These are phyloP conservation scores for Aldabrachelys gigantea DNA, from an alignment of 2,113 vertebrate genomes.

Conservation along the genomic window DNA sequence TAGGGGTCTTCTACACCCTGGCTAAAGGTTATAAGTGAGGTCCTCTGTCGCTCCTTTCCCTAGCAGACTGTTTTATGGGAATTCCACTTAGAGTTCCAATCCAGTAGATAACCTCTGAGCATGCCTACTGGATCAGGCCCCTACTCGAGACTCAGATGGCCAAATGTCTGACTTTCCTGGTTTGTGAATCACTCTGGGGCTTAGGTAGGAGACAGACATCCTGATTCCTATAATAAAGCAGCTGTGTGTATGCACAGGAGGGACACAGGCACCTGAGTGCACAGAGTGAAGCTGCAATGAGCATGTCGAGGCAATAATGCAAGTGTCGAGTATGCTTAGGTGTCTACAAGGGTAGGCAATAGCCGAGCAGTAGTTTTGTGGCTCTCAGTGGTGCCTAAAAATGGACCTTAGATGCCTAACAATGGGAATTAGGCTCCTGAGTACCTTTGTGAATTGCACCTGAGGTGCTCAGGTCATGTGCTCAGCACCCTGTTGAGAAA, in stretches of 20 bases:
- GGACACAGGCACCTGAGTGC: not conserved
- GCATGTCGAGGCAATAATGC: not conserved
- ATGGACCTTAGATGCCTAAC: not conserved
- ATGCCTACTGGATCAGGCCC: no score
- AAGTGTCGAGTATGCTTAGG: not conserved
- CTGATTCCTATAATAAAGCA: not conserved
- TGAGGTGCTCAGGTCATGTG: not conserved
- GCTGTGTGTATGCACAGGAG: not conserved
- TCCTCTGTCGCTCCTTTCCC: not conserved
- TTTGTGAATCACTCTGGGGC: not conserved
- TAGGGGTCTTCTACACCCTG: not conserved
- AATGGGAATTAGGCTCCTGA: not conserved
- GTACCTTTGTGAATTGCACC: not conserved
- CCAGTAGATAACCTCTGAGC: not conserved
- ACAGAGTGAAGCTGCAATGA: not conserved
- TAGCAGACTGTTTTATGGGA: not conserved
- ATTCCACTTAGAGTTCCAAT: not conserved
- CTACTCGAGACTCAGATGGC: no score
- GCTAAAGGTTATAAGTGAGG: not conserved
- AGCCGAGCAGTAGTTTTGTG: not conserved
- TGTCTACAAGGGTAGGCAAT: not conserved
- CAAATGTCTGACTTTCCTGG: not conserved
- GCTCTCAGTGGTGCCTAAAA: not conserved
- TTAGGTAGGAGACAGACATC: not conserved
- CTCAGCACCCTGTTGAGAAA: not conserved